phyloP scores from a whole-genome alignment of 2,888 invertebrate genomes.

The Melinaea menophilus region DNA sequence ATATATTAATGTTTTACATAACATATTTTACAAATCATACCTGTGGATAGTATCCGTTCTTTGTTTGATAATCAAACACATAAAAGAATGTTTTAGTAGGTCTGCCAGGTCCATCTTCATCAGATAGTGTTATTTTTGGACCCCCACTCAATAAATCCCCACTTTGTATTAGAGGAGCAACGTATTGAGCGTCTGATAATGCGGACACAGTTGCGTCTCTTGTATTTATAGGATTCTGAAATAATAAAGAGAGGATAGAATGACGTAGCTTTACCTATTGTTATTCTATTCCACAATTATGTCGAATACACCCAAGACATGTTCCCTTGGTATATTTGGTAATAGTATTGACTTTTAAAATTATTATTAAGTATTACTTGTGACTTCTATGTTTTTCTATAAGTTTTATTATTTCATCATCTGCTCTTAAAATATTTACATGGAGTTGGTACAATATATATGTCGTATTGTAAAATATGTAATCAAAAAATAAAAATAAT shows the following conservation, averaged over 20 bases:
- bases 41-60: conserved; percentile 92
- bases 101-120: conserved; percentile 72
- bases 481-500: too few relatives aligned
- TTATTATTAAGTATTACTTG: too few relatives aligned
- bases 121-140: conserved; percentile 76
- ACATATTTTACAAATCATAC: conserved; percentile 61
- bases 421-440: too few relatives aligned
- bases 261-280: neutral
- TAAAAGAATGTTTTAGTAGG: conserved; percentile 92
- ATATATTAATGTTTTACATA: neutral
- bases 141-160: conserved; percentile 88
- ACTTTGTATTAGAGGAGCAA: conserved; percentile 92
- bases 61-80: conserved; percentile 94
- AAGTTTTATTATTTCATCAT: too few relatives aligned
- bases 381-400: too few relatives aligned
- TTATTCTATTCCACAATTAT: too few relatives aligned
- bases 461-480: too few relatives aligned
- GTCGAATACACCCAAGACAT: too few relatives aligned
- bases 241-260: conserved; percentile 18
- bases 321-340: too few relatives aligned
- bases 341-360: too few relatives aligned
- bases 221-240: conserved; percentile 90
- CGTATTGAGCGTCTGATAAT: conserved; percentile 95
- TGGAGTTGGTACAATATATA: too few relatives aligned
- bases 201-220: conserved; percentile 94